These are phyloP conservation scores for Drosophila emarginata DNA, from an alignment of 2,888 invertebrate species.

Conservation along the genomic window DNA sequence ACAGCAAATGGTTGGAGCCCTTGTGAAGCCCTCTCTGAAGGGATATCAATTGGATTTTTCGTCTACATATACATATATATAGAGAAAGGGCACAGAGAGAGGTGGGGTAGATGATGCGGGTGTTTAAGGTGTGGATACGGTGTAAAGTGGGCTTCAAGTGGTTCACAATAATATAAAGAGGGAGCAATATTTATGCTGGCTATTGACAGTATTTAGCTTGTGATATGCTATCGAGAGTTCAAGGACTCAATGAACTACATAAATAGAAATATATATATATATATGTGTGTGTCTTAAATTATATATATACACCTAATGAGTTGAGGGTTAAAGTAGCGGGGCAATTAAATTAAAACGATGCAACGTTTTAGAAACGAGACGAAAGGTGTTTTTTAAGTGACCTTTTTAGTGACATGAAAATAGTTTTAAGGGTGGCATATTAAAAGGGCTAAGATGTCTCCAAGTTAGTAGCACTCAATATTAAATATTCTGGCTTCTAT, in stretches of 20 bases:
- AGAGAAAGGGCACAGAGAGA: background rate
- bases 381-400: conserved; percentile 26
- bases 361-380: background rate
- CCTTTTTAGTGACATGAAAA: conserved; percentile 13
- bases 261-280: conserved; percentile 37
- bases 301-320: conserved; percentile 35
- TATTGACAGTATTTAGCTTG: conserved; percentile 6
- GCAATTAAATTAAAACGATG: conserved; percentile 3
- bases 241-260: conserved; percentile 58
- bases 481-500: background rate
- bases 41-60: conserved; percentile 20
- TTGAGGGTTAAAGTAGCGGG: background rate
- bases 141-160: conserved; percentile 35
- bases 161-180: conserved; percentile 24
- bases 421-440: background rate
- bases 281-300: background rate
- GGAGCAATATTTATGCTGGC: conserved; percentile 26
- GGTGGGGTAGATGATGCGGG: conserved; percentile 29
- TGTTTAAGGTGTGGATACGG: conserved; percentile 35
- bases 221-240: conserved; percentile 43
- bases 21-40: conserved; percentile 14
- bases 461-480: background rate
- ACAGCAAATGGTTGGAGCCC: conserved; percentile 36
- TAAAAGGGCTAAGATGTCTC: background rate
- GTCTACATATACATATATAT: conserved; percentile 13